These are phyloP conservation scores for Dicyrtoma fusca DNA, from an alignment of 2,888 invertebrate species.

Conservation along the genomic window DNA sequence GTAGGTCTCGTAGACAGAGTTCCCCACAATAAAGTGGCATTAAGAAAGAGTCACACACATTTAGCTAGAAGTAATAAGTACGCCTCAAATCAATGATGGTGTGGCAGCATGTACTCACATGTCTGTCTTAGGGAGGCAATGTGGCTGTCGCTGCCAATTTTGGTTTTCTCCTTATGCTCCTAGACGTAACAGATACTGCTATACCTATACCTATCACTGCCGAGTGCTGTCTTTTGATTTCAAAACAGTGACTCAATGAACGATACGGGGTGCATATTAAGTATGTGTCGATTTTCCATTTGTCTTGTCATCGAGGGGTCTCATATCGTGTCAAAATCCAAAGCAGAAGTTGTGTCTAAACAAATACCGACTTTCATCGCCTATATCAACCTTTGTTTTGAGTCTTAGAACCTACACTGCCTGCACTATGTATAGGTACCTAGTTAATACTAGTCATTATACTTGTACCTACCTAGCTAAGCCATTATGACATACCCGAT, in stretches of 20 bases:
- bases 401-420: background rate
- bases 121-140: no score
- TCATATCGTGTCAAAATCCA: background rate
- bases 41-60: background rate
- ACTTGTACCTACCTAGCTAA: no score
- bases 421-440: constrained; percentile 1
- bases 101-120: no score
- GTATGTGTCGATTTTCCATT: constrained; percentile 32
- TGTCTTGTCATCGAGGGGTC: constrained; percentile 17
- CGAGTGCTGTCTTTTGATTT: constrained; percentile 19
- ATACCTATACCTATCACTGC: background rate
- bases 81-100: no score
- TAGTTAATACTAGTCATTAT: background rate
- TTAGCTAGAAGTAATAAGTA: no score
- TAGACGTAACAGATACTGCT: no score
- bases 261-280: constrained; percentile 26
- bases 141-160: no score
- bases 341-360: background rate
- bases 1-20: no score
- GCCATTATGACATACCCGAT: background rate
- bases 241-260: constrained; percentile 18
- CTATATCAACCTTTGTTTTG: background rate
- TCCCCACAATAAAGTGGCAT: background rate
- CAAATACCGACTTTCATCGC: constrained; percentile 7
- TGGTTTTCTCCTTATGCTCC: no score